Percentiles rank a stretch among this genome's conserved stretches.
phyloP scores from a whole-genome alignment of 2,797 vertebrate species.

The Rhynchotus rufescens region DNA sequence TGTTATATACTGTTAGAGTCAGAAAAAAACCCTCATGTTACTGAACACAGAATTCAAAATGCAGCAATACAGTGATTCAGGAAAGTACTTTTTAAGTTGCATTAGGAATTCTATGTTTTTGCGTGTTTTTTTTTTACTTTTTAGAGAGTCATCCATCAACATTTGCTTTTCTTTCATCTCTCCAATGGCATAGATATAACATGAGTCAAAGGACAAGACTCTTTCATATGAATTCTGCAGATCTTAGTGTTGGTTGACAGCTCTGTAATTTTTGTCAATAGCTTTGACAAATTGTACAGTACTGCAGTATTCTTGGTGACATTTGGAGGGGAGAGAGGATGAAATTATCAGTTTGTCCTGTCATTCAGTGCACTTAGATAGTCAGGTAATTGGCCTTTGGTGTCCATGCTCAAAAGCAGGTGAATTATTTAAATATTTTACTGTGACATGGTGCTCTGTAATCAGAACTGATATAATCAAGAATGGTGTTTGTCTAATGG shows the following conservation, averaged over 20 bases:
- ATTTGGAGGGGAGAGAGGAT: background rate
- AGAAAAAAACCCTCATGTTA: background rate
- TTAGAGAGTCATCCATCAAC: background rate
- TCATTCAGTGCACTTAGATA: background rate
- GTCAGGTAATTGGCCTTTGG: background rate
- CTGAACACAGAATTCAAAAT: background rate
- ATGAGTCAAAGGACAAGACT: background rate
- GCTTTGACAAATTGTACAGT: background rate
- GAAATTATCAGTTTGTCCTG: background rate
- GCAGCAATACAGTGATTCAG: fast-evolving
- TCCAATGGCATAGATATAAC: background rate
- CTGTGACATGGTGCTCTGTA: background rate
- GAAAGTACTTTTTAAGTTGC: background rate
- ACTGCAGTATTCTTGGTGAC: background rate
- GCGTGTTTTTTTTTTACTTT: background rate
- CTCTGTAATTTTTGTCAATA: background rate
- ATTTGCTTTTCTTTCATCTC: background rate
- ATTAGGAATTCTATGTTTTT: background rate
- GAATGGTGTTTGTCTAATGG: background rate
- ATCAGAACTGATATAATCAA: background rate
- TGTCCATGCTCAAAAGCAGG: background rate
- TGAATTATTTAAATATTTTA: slow-evolving; percentile 1
- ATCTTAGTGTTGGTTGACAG: background rate
- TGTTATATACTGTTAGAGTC: background rate
- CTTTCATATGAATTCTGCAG: background rate